Evolutionary conservation across 2,113 vertebrate genomes (phyloP).

Genomic region (Anseranas semipalmata): DNA sequence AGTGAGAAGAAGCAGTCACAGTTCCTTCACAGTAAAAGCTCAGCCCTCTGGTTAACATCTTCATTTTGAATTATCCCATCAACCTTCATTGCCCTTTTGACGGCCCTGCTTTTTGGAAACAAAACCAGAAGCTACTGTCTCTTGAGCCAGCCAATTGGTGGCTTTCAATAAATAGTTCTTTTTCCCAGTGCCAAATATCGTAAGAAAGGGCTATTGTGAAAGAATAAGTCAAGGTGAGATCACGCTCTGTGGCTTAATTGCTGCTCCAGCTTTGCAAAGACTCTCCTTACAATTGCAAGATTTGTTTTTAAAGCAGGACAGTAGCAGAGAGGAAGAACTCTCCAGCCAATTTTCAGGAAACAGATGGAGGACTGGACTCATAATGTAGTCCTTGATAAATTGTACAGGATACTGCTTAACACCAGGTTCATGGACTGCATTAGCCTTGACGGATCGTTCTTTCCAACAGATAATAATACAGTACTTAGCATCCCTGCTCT

Average conservation of each 20-base stretch:
- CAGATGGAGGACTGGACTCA: neutral
- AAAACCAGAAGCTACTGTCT: neutral
- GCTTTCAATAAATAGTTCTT: neutral
- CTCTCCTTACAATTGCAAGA: neutral
- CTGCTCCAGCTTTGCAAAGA: neutral
- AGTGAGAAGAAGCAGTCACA: neutral
- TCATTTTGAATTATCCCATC: neutral
- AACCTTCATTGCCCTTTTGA: neutral
- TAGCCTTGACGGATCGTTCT: neutral
- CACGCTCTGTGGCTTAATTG: neutral
- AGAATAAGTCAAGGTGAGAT: slow-evolving; percentile 35
- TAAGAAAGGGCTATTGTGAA: slow-evolving; percentile 6
- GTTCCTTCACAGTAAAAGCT: neutral
- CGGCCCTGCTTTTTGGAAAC: neutral
- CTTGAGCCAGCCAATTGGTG: neutral
- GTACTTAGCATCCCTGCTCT: neutral
- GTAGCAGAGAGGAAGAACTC: neutral
- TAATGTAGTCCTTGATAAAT: neutral
- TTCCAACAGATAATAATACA: neutral
- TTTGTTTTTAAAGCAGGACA: neutral
- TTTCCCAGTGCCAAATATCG: neutral
- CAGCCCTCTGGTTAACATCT: neutral
- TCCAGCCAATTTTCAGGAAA: neutral
- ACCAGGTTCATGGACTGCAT: neutral
- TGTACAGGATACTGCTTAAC: neutral